Evolutionary conservation across 2,113 vertebrate species (phyloP), one percentile per base, ranked within the genome.

Genomic region (Neotoma lepida): DNA sequence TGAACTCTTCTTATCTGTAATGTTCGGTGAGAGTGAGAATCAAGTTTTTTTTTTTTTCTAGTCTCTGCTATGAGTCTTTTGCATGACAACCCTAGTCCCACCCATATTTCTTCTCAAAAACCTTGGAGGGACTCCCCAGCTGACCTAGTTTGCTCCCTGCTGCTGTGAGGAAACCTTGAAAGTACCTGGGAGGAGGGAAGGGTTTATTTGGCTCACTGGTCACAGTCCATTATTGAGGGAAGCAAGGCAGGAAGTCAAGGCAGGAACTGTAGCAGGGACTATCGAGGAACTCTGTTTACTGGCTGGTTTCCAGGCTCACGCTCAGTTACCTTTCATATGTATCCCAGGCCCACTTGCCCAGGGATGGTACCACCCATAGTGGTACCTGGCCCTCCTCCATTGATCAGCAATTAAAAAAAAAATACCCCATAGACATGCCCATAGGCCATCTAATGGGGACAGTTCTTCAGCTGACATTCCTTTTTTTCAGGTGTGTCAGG

Each of bases 41-140:
- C 18, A 33, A 35, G 77, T 35, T 20, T 56, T 13, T 68, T 54
- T 64, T 81, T 78, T 54, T 88, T 26, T 35, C 46, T 77, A 20
- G n/a, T 54, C 61, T 71, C 46, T 86, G 74, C 54, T 89, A 61
- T 93, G 78, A 64, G 51, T 89, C 18, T 88, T 90, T 93, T 71
- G 82, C 14, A 56, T 78, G 61, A 17, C 54, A 35, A 18, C 13
- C 9, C 1, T 5, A 4, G 74, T 61, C 76, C 39, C 9, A 39
- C 7, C 33, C 58, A 39, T 85, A 66, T 54, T 86, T 76, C 70
- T 86, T 90, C 81, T 88, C 30, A 81, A 95, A 93, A 93, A 9
- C 33, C 41, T 66, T 14, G 18, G 12, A 18, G 39, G 64, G 92
- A 95, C 85, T 33, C 10, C 30, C 41, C 64, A 70, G 30, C 2